Percentiles rank a stretch among this genome's conserved stretches.
Conservation (phyloP, 92 coral and sea anemone genomes). For the Blastomussa wellsi region DNA sequence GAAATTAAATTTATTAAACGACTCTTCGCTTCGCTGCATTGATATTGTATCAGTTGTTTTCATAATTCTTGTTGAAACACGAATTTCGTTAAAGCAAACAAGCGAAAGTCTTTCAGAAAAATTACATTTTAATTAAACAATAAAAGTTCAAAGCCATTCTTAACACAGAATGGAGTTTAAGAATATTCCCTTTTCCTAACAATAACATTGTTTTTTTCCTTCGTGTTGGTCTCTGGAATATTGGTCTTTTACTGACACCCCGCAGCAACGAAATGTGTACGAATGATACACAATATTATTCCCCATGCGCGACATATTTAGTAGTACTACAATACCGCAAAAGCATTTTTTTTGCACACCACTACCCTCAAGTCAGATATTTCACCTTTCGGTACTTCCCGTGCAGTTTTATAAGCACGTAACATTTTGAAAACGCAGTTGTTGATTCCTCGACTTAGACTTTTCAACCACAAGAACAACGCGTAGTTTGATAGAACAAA, state of each 20-base stretch:
- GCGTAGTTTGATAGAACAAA: not conserved
- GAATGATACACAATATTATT: not conserved
- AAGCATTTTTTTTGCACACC: not conserved
- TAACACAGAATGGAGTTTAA: not conserved
- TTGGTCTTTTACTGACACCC: slow-evolving; percentile 17
- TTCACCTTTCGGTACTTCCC: not conserved
- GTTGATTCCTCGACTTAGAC: not conserved
- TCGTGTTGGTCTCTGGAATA: slow-evolving; percentile 7
- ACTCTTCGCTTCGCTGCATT: not conserved
- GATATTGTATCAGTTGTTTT: not conserved
- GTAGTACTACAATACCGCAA: not conserved
- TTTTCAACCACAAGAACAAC: not conserved
- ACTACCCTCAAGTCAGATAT: not conserved
- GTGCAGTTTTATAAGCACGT: not conserved
- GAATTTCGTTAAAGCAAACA: not conserved
- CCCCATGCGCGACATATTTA: not conserved
- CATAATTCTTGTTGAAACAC: not conserved
- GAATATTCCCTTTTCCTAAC: not conserved
- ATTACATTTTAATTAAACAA: not conserved
- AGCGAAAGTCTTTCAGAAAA: not conserved
- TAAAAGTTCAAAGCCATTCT: not conserved
- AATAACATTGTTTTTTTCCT: slow-evolving; percentile 3
- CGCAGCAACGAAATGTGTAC: not conserved
- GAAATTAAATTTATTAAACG: not conserved
- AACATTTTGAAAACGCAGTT: not conserved